Evolutionary conservation across 2,888 invertebrate species (phyloP).

Genomic region (Thalpophila matura): DNA sequence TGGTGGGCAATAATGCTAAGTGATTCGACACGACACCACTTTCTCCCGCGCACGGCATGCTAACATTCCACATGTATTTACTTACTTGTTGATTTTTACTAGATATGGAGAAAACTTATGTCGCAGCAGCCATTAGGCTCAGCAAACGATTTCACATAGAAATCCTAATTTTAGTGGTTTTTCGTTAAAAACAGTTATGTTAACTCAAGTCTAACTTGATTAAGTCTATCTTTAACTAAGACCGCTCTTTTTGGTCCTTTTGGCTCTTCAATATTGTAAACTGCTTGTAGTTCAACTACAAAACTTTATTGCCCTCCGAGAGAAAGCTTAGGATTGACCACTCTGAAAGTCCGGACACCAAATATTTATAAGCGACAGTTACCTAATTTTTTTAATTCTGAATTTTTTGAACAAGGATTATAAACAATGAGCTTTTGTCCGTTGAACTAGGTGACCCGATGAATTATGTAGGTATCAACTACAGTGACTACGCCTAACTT

Average conservation of each 20-base stretch:
- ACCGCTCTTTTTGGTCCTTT: not conserved
- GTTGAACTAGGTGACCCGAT: not conserved
- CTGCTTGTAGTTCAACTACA: not conserved
- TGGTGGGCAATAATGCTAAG: constrained; percentile 54
- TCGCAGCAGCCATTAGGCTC: not conserved
- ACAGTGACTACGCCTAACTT: fast-evolving
- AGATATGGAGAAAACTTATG: constrained; percentile 46
- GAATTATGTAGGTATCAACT: not conserved
- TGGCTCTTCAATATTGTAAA: too few species aligned
- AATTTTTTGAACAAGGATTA: not conserved
- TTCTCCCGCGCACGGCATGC: constrained; percentile 52
- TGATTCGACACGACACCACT: constrained; percentile 55
- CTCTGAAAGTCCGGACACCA: fast-evolving
- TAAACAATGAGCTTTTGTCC: too few species aligned
- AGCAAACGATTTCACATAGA: not conserved
- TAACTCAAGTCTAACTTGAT: too few species aligned
- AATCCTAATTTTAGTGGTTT: not conserved
- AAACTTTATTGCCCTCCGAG: too few species aligned
- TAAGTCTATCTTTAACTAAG: too few species aligned
- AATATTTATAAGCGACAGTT: not conserved
- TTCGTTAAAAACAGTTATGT: not conserved
- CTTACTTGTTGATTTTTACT: constrained; percentile 32
- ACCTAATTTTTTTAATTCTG: too few species aligned
- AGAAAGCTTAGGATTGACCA: too few species aligned
- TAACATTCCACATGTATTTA: constrained; percentile 50